phyloP scores from a whole-genome alignment of 2,888 invertebrate genomes.

The Glyphotaelius pellucidus region DNA sequence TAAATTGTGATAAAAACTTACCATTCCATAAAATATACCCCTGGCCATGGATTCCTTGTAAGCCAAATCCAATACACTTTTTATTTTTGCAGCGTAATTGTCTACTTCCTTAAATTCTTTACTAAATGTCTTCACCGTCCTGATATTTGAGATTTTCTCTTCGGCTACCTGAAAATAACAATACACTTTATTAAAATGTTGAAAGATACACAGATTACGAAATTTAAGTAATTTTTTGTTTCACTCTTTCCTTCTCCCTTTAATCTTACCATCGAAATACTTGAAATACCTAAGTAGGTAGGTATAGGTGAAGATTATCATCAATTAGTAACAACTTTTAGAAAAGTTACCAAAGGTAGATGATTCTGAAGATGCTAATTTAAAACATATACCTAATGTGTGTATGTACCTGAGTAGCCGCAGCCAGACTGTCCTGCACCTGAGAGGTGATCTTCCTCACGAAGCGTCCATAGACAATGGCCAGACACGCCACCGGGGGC shows the following conservation, averaged over 20 bases:
- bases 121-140: conserved; percentile 95
- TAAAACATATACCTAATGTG: too few species aligned
- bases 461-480: conserved; percentile 89
- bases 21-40: conserved; percentile 94
- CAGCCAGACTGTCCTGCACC: conserved; percentile 85
- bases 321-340: not conserved
- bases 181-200: not conserved
- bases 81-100: conserved; percentile 82
- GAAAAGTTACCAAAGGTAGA: not conserved
- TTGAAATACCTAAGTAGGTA: not conserved
- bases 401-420: conserved; percentile 71
- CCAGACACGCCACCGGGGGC: conserved; percentile 91
- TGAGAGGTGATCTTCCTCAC: conserved; percentile 89
- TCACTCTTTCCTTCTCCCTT: not conserved
- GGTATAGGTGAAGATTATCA: not conserved
- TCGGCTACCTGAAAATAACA: conserved; percentile 84
- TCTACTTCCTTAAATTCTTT: conserved; percentile 88
- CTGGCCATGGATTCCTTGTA: conserved; percentile 92
- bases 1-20: conserved; percentile 68
- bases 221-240: not conserved
- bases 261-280: not conserved
- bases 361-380: not conserved
- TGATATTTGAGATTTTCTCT: conserved; percentile 93
- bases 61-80: conserved; percentile 85
- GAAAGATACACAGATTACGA: not conserved